These are phyloP conservation scores for Ectobius pallidus DNA, from an alignment of 2,888 invertebrate genomes.

Conservation along the genomic window DNA sequence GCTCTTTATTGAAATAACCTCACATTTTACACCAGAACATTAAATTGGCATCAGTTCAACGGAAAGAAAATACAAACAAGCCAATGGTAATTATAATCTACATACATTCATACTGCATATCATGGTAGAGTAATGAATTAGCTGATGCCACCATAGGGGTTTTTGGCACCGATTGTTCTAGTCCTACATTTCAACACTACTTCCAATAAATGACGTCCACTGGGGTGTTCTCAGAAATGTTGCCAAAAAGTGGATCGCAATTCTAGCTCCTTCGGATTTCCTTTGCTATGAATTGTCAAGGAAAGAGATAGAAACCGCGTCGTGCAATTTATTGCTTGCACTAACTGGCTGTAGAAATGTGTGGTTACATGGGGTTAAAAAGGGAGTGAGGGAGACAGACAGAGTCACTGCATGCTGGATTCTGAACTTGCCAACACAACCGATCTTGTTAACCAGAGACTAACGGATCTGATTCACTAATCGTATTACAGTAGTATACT, in stretches of 20 bases:
- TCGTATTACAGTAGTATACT: neutral
- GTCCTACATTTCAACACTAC: neutral
- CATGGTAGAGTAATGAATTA: constrained; percentile 9
- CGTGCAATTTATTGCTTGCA: constrained; percentile 1
- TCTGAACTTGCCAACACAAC: constrained; percentile 1
- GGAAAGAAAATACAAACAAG: constrained; percentile 4
- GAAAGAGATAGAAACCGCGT: neutral
- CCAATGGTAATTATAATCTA: neutral
- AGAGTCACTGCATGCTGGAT: neutral
- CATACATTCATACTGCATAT: constrained; percentile 7
- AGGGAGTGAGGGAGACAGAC: neutral
- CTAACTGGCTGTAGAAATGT: constrained; percentile 13
- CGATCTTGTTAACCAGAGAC: neutral
- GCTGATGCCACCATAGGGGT: constrained; percentile 1
- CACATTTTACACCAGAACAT: too few species aligned
- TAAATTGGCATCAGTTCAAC: neutral
- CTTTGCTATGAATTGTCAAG: constrained; percentile 12
- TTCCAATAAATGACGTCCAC: constrained; percentile 13
- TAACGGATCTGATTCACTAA: neutral
- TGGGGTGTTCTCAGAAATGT: constrained; percentile 9
- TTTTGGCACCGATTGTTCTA: constrained; percentile 10
- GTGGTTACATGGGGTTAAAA: constrained; percentile 4
- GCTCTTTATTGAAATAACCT: too few species aligned
- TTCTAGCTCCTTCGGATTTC: constrained; percentile 2
- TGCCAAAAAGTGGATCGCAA: neutral